These are phyloP conservation scores for Drosophila repleta DNA, from an alignment of 1,140 invertebrate genomes.

Conservation along the genomic window DNA sequence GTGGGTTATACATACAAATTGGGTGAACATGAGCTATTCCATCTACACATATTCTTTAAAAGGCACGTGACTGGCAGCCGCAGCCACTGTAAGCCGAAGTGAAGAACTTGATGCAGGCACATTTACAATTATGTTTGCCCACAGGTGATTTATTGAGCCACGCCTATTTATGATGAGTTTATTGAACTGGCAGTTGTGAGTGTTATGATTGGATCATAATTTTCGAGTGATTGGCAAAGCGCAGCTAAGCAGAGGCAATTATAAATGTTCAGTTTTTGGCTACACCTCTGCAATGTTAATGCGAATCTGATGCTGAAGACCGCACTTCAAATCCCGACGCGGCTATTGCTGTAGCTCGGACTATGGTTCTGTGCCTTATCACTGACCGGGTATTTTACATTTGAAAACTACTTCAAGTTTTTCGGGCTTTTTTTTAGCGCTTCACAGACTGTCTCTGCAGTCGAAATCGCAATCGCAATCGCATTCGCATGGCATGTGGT, in stretches of 20 bases:
- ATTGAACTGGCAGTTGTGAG: conserved; percentile 33
- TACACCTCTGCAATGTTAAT: conserved; percentile 59
- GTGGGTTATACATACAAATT: conserved; percentile 36
- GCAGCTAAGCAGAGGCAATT: conserved; percentile 2
- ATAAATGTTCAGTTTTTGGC: conserved; percentile 14
- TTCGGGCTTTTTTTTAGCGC: conserved; percentile 1
- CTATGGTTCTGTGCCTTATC: conserved; percentile 55
- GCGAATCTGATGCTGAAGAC: conserved; percentile 32
- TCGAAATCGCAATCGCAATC: conserved; percentile 51
- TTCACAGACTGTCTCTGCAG: conserved; percentile 16
- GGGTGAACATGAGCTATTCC: conserved; percentile 26
- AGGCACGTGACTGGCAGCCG: conserved; percentile 32
- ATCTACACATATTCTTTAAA: neutral
- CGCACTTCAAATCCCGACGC: conserved; percentile 54
- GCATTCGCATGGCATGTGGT: conserved; percentile 47
- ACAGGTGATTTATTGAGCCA: conserved; percentile 18
- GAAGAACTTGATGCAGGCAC: conserved; percentile 10
- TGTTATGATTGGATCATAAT: conserved; percentile 54
- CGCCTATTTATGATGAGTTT: conserved; percentile 46
- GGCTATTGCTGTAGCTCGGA: neutral
- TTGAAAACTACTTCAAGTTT: conserved; percentile 38
- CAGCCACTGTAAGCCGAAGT: neutral
- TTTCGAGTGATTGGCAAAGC: conserved; percentile 13
- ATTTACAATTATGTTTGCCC: conserved; percentile 15
- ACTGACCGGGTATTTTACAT: conserved; percentile 28